Evolutionary conservation across 2,888 invertebrate genomes (phyloP).

Genomic region (Dicycla oo): DNA sequence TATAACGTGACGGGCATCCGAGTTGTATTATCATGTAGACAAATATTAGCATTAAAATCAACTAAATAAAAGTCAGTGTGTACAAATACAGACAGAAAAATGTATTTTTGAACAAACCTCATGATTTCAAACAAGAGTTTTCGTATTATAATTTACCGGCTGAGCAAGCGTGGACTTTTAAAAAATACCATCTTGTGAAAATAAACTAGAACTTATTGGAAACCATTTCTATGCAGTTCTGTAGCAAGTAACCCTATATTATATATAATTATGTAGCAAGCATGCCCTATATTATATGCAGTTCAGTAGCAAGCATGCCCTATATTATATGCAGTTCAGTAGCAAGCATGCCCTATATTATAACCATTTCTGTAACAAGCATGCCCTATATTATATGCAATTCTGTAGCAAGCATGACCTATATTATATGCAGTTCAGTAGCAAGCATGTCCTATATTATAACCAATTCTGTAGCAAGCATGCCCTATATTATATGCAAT

Average conservation of each 20-base stretch:
- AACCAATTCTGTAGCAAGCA: background rate
- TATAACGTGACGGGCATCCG: background rate
- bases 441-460: background rate
- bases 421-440: background rate
- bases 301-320: background rate
- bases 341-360: background rate
- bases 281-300: background rate
- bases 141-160: slow-evolving; percentile 24
- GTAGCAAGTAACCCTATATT: background rate
- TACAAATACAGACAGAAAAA: slow-evolving; percentile 1
- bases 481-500: background rate
- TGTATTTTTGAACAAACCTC: slow-evolving; percentile 28
- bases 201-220: background rate
- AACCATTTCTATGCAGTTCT: background rate
- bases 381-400: background rate
- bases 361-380: background rate
- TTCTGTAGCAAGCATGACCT: background rate
- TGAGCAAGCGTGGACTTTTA: slow-evolving; percentile 20
- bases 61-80: background rate
- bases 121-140: slow-evolving; percentile 29
- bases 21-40: background rate
- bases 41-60: background rate
- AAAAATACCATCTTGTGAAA: slow-evolving; percentile 21
- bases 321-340: background rate
- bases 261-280: background rate